Percentiles rank a stretch among this genome's conserved stretches.
These are phyloP conservation scores for Neodiprion pinetum DNA, from an alignment of 1,140 invertebrate species.

Conservation along the genomic window DNA sequence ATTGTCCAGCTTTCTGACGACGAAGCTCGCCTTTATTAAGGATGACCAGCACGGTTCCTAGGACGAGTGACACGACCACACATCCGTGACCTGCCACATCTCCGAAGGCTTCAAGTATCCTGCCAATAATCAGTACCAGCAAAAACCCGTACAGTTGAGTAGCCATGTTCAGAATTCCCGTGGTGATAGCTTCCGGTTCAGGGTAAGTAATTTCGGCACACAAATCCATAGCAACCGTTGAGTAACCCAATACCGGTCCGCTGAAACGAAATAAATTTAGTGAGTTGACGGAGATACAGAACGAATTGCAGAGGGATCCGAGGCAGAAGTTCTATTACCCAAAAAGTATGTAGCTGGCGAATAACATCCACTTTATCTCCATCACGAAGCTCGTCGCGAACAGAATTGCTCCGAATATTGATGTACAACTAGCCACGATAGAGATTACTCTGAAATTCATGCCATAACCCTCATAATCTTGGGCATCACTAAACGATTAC, in stretches of 20 bases:
- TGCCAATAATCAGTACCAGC: too few relatives aligned
- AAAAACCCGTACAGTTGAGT: too few relatives aligned
- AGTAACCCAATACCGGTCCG: conserved; percentile 75
- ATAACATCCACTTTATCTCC: conserved; percentile 38
- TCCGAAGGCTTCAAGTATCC: too few relatives aligned
- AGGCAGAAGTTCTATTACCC: conserved; percentile 22
- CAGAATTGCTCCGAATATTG: conserved; percentile 64
- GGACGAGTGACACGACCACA: too few relatives aligned
- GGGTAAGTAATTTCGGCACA: conserved; percentile 77
- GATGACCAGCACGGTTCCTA: too few relatives aligned
- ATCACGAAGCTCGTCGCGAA: conserved; percentile 68
- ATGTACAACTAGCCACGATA: conserved; percentile 68
- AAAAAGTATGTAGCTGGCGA: conserved; percentile 26
- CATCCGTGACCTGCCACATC: too few relatives aligned
- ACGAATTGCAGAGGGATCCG: too few relatives aligned
- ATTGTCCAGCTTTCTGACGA: too few relatives aligned
- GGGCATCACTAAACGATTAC: neutral
- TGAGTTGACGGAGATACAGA: too few relatives aligned
- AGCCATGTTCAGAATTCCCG: conserved; percentile 59
- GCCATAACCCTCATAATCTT: neutral
- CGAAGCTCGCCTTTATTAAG: too few relatives aligned
- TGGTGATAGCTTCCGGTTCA: conserved; percentile 69
- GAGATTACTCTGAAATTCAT: conserved; percentile 65
- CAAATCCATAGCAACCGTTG: conserved; percentile 75
- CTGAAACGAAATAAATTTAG: conserved; percentile 41